These are phyloP conservation scores for Hesperophylax magnus DNA, from an alignment of 1,140 invertebrate genomes.

Conservation along the genomic window DNA sequence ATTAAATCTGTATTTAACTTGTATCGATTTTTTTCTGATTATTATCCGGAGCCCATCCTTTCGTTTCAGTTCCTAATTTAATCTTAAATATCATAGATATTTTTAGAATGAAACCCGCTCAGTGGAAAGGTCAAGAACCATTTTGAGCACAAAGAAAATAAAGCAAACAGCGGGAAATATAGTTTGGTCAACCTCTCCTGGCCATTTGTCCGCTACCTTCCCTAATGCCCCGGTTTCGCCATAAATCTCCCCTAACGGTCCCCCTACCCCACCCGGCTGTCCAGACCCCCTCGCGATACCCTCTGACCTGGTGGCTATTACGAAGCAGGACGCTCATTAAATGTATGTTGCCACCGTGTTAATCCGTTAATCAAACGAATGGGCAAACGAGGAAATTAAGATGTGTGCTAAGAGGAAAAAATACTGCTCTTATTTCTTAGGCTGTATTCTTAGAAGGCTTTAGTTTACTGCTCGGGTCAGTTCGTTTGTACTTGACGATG, in stretches of 20 bases:
- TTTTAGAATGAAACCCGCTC: no score
- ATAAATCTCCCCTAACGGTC: constrained; percentile 20
- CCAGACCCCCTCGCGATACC: not conserved
- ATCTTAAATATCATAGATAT: no score
- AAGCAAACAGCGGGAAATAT: not conserved
- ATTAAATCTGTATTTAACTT: no score
- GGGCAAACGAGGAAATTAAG: constrained; percentile 15
- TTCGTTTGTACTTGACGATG: no score
- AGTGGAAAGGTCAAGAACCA: no score
- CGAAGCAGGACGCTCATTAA: constrained; percentile 24
- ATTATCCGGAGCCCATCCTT: no score
- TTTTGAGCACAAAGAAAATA: not conserved
- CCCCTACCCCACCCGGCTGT: not conserved
- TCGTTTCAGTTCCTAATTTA: no score
- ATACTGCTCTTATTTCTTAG: not conserved
- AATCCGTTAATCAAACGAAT: constrained; percentile 25
- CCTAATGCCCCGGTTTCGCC: not conserved
- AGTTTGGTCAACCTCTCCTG: constrained; percentile 16
- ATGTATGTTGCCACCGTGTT: constrained; percentile 28
- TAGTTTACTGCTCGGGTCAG: no score
- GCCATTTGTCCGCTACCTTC: constrained; percentile 12
- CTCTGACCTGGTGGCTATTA: not conserved
- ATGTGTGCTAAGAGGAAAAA: not conserved
- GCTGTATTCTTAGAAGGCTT: no score
- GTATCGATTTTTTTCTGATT: no score